phyloP scores from a whole-genome alignment of 2,113 vertebrate genomes.

The Malurus alboscapulatus region DNA sequence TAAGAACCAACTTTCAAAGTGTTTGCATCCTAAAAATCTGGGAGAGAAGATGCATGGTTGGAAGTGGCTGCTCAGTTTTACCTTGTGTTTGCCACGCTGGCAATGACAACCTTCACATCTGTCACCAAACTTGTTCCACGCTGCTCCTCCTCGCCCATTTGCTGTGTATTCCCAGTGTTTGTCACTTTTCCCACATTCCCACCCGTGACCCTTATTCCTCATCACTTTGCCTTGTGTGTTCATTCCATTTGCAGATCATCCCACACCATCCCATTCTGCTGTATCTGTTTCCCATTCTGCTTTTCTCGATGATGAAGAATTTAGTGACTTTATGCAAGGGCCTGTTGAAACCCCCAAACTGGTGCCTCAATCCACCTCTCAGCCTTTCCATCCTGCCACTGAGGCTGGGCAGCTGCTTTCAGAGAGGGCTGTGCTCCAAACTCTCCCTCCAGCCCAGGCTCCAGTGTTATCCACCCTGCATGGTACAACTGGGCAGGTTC shows the following conservation, averaged over 20 bases:
- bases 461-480: conserved; percentile 69
- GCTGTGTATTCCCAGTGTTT: neutral
- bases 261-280: conserved; percentile 87
- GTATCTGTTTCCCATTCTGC: conserved; percentile 82
- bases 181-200: neutral
- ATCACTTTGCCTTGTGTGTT: conserved; percentile 65
- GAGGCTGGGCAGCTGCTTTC: conserved; percentile 73
- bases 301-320: conserved; percentile 90
- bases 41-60: neutral
- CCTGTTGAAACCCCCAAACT: conserved; percentile 74
- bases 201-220: neutral
- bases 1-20: neutral
- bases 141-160: neutral
- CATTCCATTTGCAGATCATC: conserved; percentile 93
- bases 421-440: conserved; percentile 70
- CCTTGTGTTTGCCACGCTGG: neutral
- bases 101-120: neutral
- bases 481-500: conserved; percentile 62
- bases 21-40: neutral
- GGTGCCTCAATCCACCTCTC: conserved; percentile 70
- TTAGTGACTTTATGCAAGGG: conserved; percentile 98
- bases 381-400: conserved; percentile 65
- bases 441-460: conserved; percentile 81
- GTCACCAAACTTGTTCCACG: neutral
- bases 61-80: neutral